A percentile compares a stretch with the other conserved stretches of the same genome.
Conservation (phyloP, 1,140 invertebrate genomes). For the Matsumurasca onukii region DNA sequence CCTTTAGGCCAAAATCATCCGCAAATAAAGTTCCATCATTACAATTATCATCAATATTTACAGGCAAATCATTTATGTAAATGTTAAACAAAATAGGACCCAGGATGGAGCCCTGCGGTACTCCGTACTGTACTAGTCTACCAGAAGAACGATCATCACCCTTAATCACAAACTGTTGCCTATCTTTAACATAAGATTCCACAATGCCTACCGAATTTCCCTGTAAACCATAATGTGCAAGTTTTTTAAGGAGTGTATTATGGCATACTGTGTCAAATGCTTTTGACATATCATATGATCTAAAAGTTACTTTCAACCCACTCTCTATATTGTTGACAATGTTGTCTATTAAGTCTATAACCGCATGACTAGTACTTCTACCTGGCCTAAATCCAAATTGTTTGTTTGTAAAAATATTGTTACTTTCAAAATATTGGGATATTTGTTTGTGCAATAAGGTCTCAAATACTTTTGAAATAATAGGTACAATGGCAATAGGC, state of each 20-base stretch:
- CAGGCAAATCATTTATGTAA: neutral
- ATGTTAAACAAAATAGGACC: neutral
- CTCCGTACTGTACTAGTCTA: neutral
- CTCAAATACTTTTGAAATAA: slow-evolving; percentile 19
- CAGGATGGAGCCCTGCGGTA: neutral
- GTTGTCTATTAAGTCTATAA: neutral
- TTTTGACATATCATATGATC: neutral
- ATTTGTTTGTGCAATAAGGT: neutral
- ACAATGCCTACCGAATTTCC: neutral
- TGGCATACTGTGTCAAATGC: no score
- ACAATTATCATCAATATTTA: neutral
- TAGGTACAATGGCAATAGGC: slow-evolving; percentile 17
- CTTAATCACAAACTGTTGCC: neutral
- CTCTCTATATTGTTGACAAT: neutral
- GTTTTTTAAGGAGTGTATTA: neutral
- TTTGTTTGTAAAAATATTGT: slow-evolving; percentile 3
- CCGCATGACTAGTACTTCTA: slow-evolving; percentile 4
- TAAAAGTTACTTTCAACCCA: neutral
- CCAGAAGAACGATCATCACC: neutral
- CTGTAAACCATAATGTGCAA: neutral
- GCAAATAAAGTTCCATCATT: neutral
- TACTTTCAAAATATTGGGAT: slow-evolving; percentile 15
- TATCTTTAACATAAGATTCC: no score
- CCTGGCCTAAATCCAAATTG: slow-evolving; percentile 21
- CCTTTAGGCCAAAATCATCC: neutral